Evolutionary conservation across 2,888 invertebrate species (phyloP).

Genomic region (Stenichneumon culpator): DNA sequence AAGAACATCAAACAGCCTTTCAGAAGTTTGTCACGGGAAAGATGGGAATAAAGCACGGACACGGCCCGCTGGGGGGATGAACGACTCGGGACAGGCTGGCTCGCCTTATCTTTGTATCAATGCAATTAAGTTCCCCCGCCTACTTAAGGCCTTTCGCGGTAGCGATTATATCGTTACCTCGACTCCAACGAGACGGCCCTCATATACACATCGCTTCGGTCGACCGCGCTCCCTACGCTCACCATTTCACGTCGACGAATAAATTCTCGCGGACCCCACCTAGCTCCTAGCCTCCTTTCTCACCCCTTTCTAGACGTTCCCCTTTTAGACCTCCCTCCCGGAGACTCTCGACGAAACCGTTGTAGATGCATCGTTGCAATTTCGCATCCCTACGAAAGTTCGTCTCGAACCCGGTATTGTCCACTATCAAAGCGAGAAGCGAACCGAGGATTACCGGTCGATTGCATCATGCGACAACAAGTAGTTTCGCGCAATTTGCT

Average conservation of each 20-base stretch:
- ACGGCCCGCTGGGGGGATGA: conserved; percentile 27
- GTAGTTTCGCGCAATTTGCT: background rate
- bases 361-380: background rate
- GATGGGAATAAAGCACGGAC: conserved; percentile 57
- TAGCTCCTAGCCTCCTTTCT: background rate
- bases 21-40: conserved; percentile 67
- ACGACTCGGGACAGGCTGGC: conserved; percentile 39
- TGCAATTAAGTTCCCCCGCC: conserved; percentile 67
- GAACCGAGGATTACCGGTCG: background rate
- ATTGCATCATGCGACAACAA: background rate
- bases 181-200: conserved; percentile 29
- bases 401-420: background rate
- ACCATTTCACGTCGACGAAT: conserved; percentile 53
- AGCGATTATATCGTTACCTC: conserved; percentile 73
- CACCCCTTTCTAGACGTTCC: background rate
- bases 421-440: background rate
- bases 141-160: conserved; percentile 69
- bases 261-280: conserved; percentile 37
- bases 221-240: conserved; percentile 46
- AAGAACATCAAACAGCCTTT: conserved; percentile 74
- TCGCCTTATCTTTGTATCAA: conserved; percentile 69
- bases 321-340: background rate
- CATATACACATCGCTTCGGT: conserved; percentile 7
- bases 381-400: background rate
- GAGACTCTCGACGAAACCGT: background rate